Base-by-base conservation (phyloP, 2,113 vertebrate species). In the Carassius gibelio region DNA sequence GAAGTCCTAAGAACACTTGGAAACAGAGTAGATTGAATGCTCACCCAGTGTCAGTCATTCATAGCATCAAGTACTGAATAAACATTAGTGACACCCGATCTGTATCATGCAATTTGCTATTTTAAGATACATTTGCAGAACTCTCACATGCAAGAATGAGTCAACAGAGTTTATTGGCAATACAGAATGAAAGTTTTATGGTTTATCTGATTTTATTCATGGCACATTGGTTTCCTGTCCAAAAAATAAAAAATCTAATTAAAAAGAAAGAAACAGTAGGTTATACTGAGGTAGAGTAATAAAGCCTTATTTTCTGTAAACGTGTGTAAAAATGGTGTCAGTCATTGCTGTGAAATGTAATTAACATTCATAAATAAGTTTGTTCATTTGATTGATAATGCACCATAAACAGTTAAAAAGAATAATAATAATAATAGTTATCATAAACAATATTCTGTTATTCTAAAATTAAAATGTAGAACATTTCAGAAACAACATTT, bases 1-100 rank as follows among this genome's bases (percentile, higher is more conserved):
- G 71, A 82, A 74, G 72, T 52, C 5, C 30, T 48, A 23, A 45
- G 78, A 81, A 62, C 8, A 75, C 42, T 50, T 26, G 72, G 72
- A 75, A 75, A 45, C 8, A 1, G 76, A 61, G 57, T 57, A 19
- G 78, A 64, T 26, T 23, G 36, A n/a, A 81, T 48, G 78, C 78
- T 48, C 66, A 64, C 38, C n/a, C 45, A 36, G 45, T 19, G 57
- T 79, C 57, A 79, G 21, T 38, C 76, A 62, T 62, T 79, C 34
- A 17, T 62, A 30, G n/a, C 38, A 45, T 1, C 6, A 26, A 26
- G 30, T 64, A 66, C 38, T 81, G 38, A 66, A 64, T 62, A 79
- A 79, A 62, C 3, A 15, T 61, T 23, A 42, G 57, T 15, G 36
- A 62, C 34, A 61, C 76, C n/a, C 3, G 21, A 79, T 23, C 36